Evolutionary conservation across 2,888 invertebrate species (phyloP).

Genomic region (Hecatera dysodea): DNA sequence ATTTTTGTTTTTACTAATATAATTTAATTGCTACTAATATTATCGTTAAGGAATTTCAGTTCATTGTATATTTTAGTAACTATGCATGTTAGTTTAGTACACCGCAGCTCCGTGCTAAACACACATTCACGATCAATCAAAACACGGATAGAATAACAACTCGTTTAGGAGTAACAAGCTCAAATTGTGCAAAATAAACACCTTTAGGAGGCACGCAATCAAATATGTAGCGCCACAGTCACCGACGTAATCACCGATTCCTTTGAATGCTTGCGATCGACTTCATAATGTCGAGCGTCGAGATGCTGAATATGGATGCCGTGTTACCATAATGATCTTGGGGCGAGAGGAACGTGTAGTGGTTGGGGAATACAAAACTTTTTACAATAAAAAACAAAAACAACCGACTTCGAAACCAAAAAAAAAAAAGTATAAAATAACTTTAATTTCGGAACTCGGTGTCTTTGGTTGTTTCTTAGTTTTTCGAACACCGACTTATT

Average conservation of each 20-base stretch:
- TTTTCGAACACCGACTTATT: no score
- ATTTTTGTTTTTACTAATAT: no score
- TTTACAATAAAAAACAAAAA: no score
- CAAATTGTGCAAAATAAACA: slow-evolving; percentile 11
- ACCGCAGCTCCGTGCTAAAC: neutral
- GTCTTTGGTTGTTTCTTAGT: no score
- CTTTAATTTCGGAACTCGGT: no score
- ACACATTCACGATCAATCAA: slow-evolving; percentile 2
- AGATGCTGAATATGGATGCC: slow-evolving; percentile 55
- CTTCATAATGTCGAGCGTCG: slow-evolving; percentile 42
- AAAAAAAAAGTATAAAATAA: no score
- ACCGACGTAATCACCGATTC: slow-evolving; percentile 43
- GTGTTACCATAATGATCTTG: slow-evolving; percentile 30
- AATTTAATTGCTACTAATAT: no score
- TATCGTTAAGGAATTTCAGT: no score
- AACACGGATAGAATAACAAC: slow-evolving; percentile 1
- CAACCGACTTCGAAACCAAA: no score
- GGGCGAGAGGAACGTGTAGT: neutral
- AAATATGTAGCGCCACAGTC: slow-evolving; percentile 45
- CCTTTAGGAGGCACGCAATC: slow-evolving; percentile 31
- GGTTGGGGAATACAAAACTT: no score
- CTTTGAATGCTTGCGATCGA: slow-evolving; percentile 55
- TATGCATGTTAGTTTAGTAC: neutral
- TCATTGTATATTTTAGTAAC: no score
- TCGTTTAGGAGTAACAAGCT: slow-evolving; percentile 22